phyloP scores from a whole-genome alignment of 2,888 invertebrate species.

The Pasiphila rectangulata region DNA sequence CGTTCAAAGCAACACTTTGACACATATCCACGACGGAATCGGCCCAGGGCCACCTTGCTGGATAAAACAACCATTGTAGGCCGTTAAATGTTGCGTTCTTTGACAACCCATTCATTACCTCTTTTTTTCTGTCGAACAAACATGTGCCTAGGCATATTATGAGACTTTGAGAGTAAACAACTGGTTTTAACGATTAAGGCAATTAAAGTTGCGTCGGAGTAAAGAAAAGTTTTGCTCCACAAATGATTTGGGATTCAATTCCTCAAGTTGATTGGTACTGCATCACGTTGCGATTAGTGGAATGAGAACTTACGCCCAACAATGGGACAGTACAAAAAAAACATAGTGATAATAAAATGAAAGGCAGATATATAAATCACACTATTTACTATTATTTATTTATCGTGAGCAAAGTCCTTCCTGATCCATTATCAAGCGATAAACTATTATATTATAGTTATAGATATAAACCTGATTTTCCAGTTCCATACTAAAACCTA shows the following conservation, averaged over 20 bases:
- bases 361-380: neutral
- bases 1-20: neutral
- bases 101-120: neutral
- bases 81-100: neutral
- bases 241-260: too few relatives aligned
- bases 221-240: too few relatives aligned
- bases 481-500: conserved; percentile 13
- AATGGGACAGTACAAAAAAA: too few relatives aligned
- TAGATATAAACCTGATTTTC: conserved; percentile 19
- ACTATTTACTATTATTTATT: neutral
- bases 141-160: too few relatives aligned
- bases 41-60: neutral
- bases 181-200: too few relatives aligned
- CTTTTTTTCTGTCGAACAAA: neutral
- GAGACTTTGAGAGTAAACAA: too few relatives aligned
- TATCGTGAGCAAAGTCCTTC: conserved; percentile 5
- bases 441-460: conserved; percentile 8
- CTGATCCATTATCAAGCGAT: conserved; percentile 14
- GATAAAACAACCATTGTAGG: neutral
- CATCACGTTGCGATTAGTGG: too few relatives aligned
- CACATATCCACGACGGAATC: conserved; percentile 5
- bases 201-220: neutral
- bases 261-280: too few relatives aligned
- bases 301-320: too few relatives aligned
- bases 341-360: too few relatives aligned